phyloP scores from a whole-genome alignment of 2,797 vertebrate genomes.

The Lemur catta region DNA sequence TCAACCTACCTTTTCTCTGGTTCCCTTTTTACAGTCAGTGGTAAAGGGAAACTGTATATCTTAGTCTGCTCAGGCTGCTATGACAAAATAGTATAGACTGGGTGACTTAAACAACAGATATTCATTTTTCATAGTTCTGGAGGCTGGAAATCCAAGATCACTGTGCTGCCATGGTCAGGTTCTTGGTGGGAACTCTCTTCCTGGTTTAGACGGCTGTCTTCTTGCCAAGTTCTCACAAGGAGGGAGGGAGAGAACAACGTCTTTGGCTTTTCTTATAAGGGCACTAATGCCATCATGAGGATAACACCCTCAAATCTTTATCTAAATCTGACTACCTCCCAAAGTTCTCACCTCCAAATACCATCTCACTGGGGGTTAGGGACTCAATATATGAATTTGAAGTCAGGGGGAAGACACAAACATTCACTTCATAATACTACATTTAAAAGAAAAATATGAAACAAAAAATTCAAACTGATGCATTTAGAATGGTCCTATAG shows the following conservation, averaged over 20 bases:
- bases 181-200: background rate
- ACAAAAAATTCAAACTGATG: background rate
- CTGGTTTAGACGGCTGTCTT: background rate
- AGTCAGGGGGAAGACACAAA: background rate
- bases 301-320: background rate
- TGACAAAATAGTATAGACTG: background rate
- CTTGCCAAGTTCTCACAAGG: background rate
- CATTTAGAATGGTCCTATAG: background rate
- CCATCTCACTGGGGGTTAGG: background rate
- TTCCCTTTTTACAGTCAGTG: background rate
- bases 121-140: background rate
- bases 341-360: background rate
- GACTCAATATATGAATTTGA: background rate
- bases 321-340: background rate
- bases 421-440: background rate
- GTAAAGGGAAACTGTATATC: background rate
- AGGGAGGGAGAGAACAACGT: background rate
- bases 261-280: background rate
- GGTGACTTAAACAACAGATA: background rate
- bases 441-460: slow-evolving; percentile 25
- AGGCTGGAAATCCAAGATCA: background rate
- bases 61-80: background rate
- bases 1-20: background rate
- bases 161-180: background rate
- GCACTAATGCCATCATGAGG: background rate